Percentiles rank a stretch among this genome's conserved stretches.
phyloP scores from a whole-genome alignment of 1,140 invertebrate genomes.

The Paralvinella palmiformis region DNA sequence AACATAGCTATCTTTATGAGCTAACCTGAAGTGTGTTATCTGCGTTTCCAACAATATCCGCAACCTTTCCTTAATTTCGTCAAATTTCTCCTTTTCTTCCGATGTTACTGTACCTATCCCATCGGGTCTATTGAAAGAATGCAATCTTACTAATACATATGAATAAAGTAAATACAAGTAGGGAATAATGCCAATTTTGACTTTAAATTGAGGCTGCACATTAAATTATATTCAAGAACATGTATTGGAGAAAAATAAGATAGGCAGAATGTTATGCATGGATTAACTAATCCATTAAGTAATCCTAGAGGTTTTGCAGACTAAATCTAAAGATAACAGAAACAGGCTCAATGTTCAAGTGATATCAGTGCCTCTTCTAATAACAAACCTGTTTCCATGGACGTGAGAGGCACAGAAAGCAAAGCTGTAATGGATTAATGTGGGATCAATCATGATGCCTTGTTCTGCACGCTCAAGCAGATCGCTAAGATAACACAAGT shows the following conservation, averaged over 20 bases:
- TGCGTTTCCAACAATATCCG: constrained; percentile 90
- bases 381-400: constrained; percentile 94
- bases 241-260: too few species aligned
- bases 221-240: too few species aligned
- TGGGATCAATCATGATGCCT: constrained; percentile 90
- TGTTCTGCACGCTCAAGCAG: constrained; percentile 91
- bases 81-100: constrained; percentile 97
- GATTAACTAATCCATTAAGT: too few species aligned
- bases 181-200: too few species aligned
- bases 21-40: constrained; percentile 95
- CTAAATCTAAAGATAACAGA: too few species aligned
- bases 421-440: constrained; percentile 96
- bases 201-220: too few species aligned
- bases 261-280: too few species aligned
- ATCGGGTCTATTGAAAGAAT: constrained; percentile 69
- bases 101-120: constrained; percentile 95
- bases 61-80: constrained; percentile 92
- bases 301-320: too few species aligned
- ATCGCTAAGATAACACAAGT: constrained; percentile 93
- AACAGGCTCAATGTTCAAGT: too few species aligned
- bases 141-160: too few species aligned
- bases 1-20: constrained; percentile 5
- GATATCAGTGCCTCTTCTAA: too few species aligned
- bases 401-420: constrained; percentile 98
- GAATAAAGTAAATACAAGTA: too few species aligned